These are phyloP conservation scores for Chamaea fasciata DNA, from an alignment of 2,113 vertebrate genomes.

Conservation along the genomic window DNA sequence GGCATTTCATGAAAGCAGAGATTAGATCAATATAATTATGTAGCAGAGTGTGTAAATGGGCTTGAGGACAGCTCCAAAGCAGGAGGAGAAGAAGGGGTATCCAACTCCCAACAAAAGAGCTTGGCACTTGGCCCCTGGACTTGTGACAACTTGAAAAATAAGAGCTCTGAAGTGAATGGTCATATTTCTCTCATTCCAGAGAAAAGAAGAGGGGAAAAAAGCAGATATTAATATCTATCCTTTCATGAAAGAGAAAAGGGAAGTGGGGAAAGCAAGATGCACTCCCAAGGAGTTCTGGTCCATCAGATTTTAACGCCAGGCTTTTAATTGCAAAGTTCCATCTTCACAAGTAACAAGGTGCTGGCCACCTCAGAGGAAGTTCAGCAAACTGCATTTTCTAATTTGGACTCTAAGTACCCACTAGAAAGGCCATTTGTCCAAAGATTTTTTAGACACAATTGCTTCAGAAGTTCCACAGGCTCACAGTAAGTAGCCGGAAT, in stretches of 20 bases:
- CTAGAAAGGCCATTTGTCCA: slow-evolving; percentile 3
- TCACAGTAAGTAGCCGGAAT: background rate
- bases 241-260: background rate
- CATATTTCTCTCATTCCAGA: background rate
- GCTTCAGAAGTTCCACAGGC: background rate
- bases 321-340: background rate
- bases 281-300: background rate
- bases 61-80: background rate
- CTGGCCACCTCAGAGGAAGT: background rate
- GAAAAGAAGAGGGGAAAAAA: background rate
- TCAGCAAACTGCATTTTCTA: background rate
- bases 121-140: background rate
- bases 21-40: background rate
- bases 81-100: background rate
- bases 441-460: background rate
- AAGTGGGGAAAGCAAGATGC: background rate
- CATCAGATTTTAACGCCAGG: background rate
- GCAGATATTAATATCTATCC: background rate
- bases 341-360: background rate
- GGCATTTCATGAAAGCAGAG: background rate
- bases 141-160: background rate
- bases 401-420: background rate
- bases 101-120: background rate
- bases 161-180: background rate
- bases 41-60: background rate